These are phyloP conservation scores for Protaetia brevitarsis DNA, from an alignment of 1,140 invertebrate species.

Conservation along the genomic window DNA sequence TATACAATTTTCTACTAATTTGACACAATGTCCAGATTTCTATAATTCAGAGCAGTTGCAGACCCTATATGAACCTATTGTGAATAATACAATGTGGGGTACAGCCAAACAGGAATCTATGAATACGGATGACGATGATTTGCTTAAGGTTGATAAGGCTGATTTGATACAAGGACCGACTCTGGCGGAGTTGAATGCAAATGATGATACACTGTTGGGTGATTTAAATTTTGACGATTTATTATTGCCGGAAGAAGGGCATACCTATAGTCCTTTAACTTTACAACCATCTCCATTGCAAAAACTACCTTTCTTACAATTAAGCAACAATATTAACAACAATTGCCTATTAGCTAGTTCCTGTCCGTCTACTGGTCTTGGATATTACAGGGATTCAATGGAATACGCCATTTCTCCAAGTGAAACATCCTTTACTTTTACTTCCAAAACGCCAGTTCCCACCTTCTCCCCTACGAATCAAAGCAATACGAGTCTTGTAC, in stretches of 20 bases:
- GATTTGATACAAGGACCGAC: conserved; percentile 80
- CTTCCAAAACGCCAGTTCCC: conserved; percentile 48
- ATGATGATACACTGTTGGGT: conserved; percentile 75
- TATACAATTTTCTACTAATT: not conserved
- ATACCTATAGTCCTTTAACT: not conserved
- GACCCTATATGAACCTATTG: conserved; percentile 44
- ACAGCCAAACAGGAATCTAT: conserved; percentile 56
- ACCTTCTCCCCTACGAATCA: conserved; percentile 59
- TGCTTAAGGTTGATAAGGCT: conserved; percentile 84
- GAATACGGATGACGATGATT: conserved; percentile 83
- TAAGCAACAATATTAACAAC: conserved; percentile 29
- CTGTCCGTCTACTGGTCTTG: conserved; percentile 42
- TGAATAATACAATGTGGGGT: conserved; percentile 47
- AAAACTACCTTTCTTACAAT: conserved; percentile 24
- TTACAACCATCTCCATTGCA: conserved; percentile 2
- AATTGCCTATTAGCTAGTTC: conserved; percentile 38
- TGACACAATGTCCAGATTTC: conserved; percentile 44
- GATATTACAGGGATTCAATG: conserved; percentile 43
- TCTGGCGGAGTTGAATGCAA: conserved; percentile 81
- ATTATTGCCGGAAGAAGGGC: conserved; percentile 64
- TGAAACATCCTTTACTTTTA: conserved; percentile 22
- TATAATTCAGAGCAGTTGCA: conserved; percentile 41
- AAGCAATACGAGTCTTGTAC: conserved; percentile 26
- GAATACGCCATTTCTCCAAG: not conserved
- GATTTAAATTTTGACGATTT: conserved; percentile 85